Conservation (phyloP, 2,113 vertebrate species). For the Callocephalon fimbriatum region DNA sequence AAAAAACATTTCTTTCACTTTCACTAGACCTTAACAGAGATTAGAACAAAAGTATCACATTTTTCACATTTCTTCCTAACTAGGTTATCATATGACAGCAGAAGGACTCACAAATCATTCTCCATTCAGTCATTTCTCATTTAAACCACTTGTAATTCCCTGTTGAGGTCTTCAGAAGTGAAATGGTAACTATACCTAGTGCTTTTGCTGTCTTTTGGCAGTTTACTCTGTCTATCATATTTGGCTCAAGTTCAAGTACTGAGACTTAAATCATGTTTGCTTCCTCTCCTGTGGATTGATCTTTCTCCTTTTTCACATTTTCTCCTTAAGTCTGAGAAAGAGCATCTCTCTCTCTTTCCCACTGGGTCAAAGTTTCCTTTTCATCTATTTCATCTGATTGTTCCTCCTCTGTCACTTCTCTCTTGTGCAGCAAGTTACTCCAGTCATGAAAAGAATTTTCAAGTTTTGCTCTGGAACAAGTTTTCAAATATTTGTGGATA, state of each 20-base stretch:
- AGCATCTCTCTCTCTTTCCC: background rate
- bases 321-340: background rate
- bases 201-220: background rate
- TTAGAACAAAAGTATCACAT: background rate
- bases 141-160: background rate
- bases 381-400: background rate
- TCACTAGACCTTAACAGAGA: background rate
- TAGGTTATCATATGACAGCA: background rate
- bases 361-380: background rate
- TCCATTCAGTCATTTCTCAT: background rate
- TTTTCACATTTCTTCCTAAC: background rate
- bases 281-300: background rate
- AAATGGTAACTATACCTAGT: background rate
- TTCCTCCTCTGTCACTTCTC: background rate
- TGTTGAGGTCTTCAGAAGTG: background rate
- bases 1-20: background rate
- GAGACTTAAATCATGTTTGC: background rate
- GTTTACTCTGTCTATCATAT: background rate
- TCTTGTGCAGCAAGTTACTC: background rate
- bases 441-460: background rate
- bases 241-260: background rate
- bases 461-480: background rate
- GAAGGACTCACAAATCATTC: background rate
- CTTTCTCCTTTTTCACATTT: background rate
- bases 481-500: background rate